Percentiles rank a stretch among this genome's conserved stretches.
Evolutionary conservation across 2,113 vertebrate genomes (phyloP).

Genomic region (Shinisaurus crocodilurus): DNA sequence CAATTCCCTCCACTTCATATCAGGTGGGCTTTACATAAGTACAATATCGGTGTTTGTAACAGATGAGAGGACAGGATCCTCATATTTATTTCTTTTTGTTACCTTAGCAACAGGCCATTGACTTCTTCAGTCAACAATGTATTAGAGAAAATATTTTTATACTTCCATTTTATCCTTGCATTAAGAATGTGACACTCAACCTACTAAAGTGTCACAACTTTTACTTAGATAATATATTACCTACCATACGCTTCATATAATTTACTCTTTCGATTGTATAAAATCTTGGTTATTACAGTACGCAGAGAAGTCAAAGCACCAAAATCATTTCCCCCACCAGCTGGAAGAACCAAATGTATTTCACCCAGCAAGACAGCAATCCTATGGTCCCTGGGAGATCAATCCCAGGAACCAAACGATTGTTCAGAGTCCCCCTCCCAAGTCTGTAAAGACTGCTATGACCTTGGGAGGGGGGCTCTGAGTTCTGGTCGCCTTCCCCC

Average conservation of each 20-base stretch:
- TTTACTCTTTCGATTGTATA: background rate
- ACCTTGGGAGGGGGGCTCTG: no score
- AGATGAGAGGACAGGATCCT: background rate
- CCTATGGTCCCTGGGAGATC: no score
- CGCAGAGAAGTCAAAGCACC: background rate
- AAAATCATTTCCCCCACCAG: background rate
- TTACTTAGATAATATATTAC: background rate
- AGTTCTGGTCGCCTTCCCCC: no score
- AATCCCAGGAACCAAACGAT: no score
- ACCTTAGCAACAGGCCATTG: slow-evolving; percentile 1
- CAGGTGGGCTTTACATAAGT: background rate
- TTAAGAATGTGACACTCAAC: background rate
- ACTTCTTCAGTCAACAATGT: slow-evolving; percentile 6
- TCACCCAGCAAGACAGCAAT: background rate
- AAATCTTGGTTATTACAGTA: background rate
- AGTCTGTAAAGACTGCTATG: no score
- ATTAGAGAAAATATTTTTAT: background rate
- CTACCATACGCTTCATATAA: background rate
- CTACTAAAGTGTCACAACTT: background rate
- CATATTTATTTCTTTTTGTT: background rate
- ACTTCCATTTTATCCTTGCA: background rate
- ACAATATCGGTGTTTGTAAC: background rate
- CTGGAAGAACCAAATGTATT: background rate
- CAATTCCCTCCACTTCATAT: background rate
- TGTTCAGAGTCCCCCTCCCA: no score